Evolutionary conservation across 2,888 invertebrate genomes (phyloP), one percentile per base, ranked within the genome.

Genomic region (Platyscelio sp.): DNA sequence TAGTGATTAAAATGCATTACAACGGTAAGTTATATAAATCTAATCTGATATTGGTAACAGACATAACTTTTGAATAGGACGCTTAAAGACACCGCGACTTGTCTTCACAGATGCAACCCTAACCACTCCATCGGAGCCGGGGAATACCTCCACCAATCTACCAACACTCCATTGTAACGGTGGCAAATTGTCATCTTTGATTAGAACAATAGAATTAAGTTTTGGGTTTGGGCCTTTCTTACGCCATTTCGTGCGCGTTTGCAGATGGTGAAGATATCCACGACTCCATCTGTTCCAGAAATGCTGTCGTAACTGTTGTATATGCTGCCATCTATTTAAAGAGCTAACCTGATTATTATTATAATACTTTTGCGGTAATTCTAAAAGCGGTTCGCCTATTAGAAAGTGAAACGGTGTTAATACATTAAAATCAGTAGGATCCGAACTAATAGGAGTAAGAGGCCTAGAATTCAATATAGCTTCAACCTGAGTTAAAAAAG

Each of bases 281-380:
- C n/a, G 24, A n/a, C 26, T 46, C 43, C 63, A 63, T 22, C 46
- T 24, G 18, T 40, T 13, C 63, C 63, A 63, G 24, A 43, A 63
- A 26, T 63, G 40, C 26, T 63, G 46, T 4, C 24, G 20, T 15
- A 63, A 26, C n/a, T 63, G 7, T 15, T 63, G 63, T 3, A 63
- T 5, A 63, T 63, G 63, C 24, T 63, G 15, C 63, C 61, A 61
- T 5, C 61, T 15, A 9, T 24, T n/a, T 18, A 58, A 58, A 29
- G 91, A 1, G 90, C 90, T 5, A 91, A 49, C 49, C 18, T 49
- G 15, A 20, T 49, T 18, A 54, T 58, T 58, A 11, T 18, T 27
- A 29, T 58, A 58, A 58, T 24, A 27, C 18, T 18, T 58, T 29
- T 58, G 58, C 58, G 58, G 58, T 6, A 24, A 24, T 11, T 58